These are phyloP conservation scores for Erannis defoliaria DNA, from an alignment of 2,888 invertebrate genomes.

Conservation along the genomic window DNA sequence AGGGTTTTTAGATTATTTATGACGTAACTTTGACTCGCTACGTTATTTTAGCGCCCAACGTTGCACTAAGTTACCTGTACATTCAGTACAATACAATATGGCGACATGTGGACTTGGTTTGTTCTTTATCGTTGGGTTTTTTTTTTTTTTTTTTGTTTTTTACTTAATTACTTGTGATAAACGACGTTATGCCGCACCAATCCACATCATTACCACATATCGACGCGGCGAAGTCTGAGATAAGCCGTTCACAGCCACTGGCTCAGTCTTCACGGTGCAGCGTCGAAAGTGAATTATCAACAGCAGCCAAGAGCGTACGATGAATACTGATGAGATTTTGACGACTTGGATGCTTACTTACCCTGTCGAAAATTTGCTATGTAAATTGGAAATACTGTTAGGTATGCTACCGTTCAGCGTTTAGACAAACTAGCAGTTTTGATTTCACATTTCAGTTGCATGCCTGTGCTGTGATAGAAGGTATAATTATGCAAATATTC, in stretches of 20 bases:
- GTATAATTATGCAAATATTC: neutral
- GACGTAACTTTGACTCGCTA: neutral
- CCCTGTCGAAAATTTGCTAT: constrained; percentile 31
- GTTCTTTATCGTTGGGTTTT: constrained; percentile 9
- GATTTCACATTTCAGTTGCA: no score
- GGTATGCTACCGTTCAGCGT: neutral
- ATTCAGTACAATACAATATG: neutral
- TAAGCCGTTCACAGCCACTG: constrained; percentile 18
- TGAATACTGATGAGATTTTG: constrained; percentile 62
- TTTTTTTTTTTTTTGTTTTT: no score
- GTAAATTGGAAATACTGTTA: constrained; percentile 15
- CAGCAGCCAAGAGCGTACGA: constrained; percentile 45
- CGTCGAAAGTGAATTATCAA: constrained; percentile 57
- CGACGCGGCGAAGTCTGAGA: constrained; percentile 7
- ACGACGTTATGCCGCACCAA: constrained; percentile 6
- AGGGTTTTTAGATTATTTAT: constrained; percentile 4
- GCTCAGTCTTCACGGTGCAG: constrained; percentile 28
- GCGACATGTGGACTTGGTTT: constrained; percentile 5
- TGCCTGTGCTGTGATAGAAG: neutral
- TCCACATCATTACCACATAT: constrained; percentile 16
- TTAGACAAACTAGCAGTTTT: no score
- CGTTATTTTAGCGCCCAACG: constrained; percentile 7
- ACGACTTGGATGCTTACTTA: constrained; percentile 51
- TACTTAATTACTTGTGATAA: constrained; percentile 18
- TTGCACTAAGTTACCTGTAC: neutral